Evolutionary conservation across 2,888 invertebrate species (phyloP).

Genomic region (Nudaria mundana): DNA sequence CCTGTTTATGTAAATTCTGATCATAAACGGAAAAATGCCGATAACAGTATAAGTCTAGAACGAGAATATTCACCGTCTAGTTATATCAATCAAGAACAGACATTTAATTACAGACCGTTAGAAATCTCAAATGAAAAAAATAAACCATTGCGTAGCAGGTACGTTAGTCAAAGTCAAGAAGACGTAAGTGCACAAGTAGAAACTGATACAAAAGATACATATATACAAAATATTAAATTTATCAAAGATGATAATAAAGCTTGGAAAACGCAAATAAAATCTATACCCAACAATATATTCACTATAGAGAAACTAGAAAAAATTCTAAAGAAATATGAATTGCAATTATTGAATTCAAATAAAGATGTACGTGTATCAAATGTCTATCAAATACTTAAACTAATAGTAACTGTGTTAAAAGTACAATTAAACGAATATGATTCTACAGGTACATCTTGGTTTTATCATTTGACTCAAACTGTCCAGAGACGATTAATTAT

Average conservation of each 20-base stretch:
- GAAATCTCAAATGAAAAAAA: neutral
- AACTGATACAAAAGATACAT: too few species aligned
- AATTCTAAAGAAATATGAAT: neutral
- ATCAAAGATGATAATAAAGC: too few species aligned
- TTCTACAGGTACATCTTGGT: neutral
- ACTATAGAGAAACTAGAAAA: neutral
- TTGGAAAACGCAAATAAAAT: too few species aligned
- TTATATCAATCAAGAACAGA: neutral
- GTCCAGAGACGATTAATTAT: neutral
- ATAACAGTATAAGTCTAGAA: too few species aligned
- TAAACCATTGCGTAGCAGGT: too few species aligned
- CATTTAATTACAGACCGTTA: neutral
- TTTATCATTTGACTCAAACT: neutral
- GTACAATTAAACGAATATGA: neutral
- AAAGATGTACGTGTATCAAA: neutral
- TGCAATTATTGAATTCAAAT: neutral
- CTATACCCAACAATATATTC: too few species aligned
- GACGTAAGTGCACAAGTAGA: too few species aligned
- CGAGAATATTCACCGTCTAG: neutral
- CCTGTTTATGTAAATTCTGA: too few species aligned
- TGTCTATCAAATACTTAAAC: slow-evolving; percentile 2
- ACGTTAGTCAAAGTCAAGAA: too few species aligned
- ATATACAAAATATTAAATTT: too few species aligned
- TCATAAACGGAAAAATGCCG: too few species aligned
- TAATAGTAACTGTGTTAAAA: neutral